Conservation (phyloP, 2,888 invertebrate species). For the Stenichneumon culpator region DNA sequence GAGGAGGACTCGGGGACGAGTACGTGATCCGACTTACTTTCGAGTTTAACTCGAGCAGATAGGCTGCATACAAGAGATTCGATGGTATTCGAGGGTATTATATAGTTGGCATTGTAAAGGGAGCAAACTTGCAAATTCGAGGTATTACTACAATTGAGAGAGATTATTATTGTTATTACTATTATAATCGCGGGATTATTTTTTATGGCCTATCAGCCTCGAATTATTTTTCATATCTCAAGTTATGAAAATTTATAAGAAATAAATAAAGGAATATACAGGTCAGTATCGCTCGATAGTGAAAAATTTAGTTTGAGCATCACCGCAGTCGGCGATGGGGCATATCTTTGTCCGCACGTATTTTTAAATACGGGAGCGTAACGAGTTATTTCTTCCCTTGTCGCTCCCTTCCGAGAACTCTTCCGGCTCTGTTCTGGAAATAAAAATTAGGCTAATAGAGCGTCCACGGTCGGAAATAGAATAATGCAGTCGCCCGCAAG, state of each 20-base stretch:
- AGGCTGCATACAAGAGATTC: slow-evolving; percentile 7
- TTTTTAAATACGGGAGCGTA: slow-evolving; percentile 41
- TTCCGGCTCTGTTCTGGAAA: slow-evolving; percentile 49
- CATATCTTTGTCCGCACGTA: background rate
- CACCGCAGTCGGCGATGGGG: background rate
- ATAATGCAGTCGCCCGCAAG: slow-evolving; percentile 20
- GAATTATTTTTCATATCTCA: background rate
- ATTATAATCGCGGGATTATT: background rate
- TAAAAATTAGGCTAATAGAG: slow-evolving; percentile 63
- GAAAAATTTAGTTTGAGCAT: background rate
- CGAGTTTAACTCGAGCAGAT: slow-evolving; percentile 59
- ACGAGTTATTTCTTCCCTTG: slow-evolving; percentile 24
- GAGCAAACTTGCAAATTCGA: background rate
- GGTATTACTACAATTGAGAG: background rate
- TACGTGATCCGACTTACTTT: slow-evolving; percentile 69
- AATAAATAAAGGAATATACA: background rate
- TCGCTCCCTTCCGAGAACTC: slow-evolving; percentile 26
- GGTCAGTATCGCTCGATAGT: background rate
- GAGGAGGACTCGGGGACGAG: slow-evolving; percentile 64
- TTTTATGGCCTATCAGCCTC: background rate
- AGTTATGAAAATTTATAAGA: background rate
- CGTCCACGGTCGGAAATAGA: slow-evolving; percentile 54
- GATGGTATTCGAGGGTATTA: background rate
- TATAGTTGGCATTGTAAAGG: background rate
- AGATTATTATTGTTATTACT: background rate